Evolutionary conservation across 2,888 invertebrate genomes (phyloP), one percentile per base, ranked within the genome.

Genomic region (Caenorhabditis sp.): DNA sequence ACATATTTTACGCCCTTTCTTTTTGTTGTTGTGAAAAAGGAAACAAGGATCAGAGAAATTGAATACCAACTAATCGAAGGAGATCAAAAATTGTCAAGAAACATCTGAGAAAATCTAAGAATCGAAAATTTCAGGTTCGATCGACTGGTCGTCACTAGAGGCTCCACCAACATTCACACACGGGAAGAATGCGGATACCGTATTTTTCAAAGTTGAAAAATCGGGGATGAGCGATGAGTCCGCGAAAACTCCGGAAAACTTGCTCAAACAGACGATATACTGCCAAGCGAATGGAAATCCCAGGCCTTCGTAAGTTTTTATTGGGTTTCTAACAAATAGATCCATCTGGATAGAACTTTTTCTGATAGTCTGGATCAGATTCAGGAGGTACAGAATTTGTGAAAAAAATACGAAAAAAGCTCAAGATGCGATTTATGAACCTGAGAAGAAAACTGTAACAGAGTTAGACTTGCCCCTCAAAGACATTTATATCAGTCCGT

Each of bases 231-330:
- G 74, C 26, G 84, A 80, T 59, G 76, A 75, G 26, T 59, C 80
- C 47, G 69, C 61, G 35, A 72, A 77, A 16, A 83, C 82, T n/a
- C 82, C 86, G 10, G 86, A 85, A 35, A 89, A 91, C 73, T 76
- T 92, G 35, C 89, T 88, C 28, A 86, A 88, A 61, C 89, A 87
- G 66, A 95, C 96, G 91, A 96, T 99, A 88, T 96, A 97, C 93
- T 99, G 98, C 93, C 96, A 96, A 93, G 98, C 98, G 16, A 95
- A 96, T 93, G 98, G 97, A 89, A 96, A 97, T 93, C 98, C 98
- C 14, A 95, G 95, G 87, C 97, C 98, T 73, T 95, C 94, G 96
- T 98, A 95, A 94, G 95, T 94, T 22, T 54, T 72, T 35, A 47
- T 47, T 47, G 16, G n/a, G n/a, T n/a, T n/a, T n/a, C n/a, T n/a